These are phyloP conservation scores for Tineola bisselliella DNA, from an alignment of 2,888 invertebrate genomes.

Conservation along the genomic window DNA sequence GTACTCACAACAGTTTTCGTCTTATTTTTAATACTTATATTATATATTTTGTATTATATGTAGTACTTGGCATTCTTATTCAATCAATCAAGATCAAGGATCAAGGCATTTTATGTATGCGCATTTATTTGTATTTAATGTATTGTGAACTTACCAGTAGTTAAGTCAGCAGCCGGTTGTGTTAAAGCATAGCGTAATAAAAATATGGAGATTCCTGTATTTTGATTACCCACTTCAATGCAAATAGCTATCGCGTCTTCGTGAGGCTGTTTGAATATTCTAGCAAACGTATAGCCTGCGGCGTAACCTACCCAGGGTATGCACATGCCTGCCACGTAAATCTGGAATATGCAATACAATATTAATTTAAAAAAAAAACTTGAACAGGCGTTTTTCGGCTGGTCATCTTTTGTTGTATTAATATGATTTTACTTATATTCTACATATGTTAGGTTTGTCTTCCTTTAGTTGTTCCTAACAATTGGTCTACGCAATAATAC, in stretches of 20 bases:
- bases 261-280: slow-evolving; percentile 68
- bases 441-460: too few relatives aligned
- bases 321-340: slow-evolving; percentile 79
- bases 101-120: too few relatives aligned
- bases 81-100: too few relatives aligned
- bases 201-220: slow-evolving; percentile 92
- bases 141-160: slow-evolving; percentile 70
- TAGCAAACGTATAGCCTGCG: slow-evolving; percentile 73
- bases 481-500: slow-evolving; percentile 22
- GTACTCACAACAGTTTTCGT: too few relatives aligned
- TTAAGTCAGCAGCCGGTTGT: slow-evolving; percentile 88
- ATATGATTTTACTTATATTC: too few relatives aligned
- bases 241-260: slow-evolving; percentile 86
- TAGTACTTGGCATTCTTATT: too few relatives aligned
- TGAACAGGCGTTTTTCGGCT: too few relatives aligned
- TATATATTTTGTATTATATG: too few relatives aligned
- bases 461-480: too few relatives aligned
- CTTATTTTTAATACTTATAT: too few relatives aligned
- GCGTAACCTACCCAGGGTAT: slow-evolving; percentile 85
- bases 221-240: slow-evolving; percentile 93
- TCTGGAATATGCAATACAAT: slow-evolving; percentile 64
- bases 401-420: too few relatives aligned
- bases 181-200: slow-evolving; percentile 81
- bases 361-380: too few relatives aligned
- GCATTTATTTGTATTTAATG: not conserved